Evolutionary conservation across 2,113 vertebrate genomes (phyloP).

Genomic region (Symphodus melops): DNA sequence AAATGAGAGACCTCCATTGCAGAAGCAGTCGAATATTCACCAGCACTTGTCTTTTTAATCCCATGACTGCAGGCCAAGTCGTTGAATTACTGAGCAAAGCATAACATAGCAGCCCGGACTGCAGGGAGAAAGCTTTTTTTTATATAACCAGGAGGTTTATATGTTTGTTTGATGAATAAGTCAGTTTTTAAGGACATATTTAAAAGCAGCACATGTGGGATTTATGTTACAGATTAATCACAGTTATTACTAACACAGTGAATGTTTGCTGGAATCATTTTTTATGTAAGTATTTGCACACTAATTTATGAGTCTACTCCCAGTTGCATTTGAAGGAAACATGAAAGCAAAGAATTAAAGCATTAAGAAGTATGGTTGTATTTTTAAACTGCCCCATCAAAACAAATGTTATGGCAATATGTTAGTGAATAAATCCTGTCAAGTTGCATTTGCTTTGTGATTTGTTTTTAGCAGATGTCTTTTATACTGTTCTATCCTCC

Average conservation of each 20-base stretch:
- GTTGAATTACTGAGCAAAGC: constrained; percentile 60
- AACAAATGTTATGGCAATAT: constrained; percentile 19
- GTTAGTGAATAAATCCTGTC: constrained; percentile 27
- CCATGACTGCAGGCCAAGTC: constrained; percentile 55
- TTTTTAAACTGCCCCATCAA: constrained; percentile 40
- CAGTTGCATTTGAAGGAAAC: constrained; percentile 21
- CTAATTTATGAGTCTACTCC: constrained; percentile 34
- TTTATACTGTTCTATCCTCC: constrained; percentile 7
- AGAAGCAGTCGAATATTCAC: constrained; percentile 69
- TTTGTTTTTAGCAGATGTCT: constrained; percentile 9
- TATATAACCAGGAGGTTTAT: constrained; percentile 51
- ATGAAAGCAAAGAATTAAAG: constrained; percentile 18
- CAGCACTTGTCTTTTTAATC: constrained; percentile 74
- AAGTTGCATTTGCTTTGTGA: not conserved
- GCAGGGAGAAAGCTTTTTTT: constrained; percentile 49
- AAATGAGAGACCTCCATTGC: constrained; percentile 58
- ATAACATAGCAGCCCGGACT: constrained; percentile 45
- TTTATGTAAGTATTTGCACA: constrained; percentile 12
- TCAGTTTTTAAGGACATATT: constrained; percentile 27
- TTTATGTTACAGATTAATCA: constrained; percentile 43
- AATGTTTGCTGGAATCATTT: constrained; percentile 11
- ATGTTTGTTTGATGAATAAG: constrained; percentile 44
- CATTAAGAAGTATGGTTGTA: constrained; percentile 15
- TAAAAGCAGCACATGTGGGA: constrained; percentile 23
- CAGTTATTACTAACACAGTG: not conserved